Evolutionary conservation across 2,888 invertebrate species (phyloP).

Genomic region (Pristionchus exspectatus): DNA sequence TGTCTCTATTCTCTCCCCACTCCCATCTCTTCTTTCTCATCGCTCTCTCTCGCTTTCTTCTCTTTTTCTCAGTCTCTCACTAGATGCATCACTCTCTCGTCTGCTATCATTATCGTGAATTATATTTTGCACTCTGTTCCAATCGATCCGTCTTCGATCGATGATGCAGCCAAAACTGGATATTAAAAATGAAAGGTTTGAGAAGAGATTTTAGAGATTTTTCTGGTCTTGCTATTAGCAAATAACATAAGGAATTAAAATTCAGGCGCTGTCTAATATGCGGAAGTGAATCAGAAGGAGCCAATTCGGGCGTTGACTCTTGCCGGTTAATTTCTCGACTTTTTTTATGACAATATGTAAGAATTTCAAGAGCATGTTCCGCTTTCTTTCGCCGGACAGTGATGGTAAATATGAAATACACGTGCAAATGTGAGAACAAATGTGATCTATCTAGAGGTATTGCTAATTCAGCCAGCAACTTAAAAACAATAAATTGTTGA

Average conservation of each 20-base stretch:
- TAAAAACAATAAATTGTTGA: background rate
- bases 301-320: constrained; percentile 9
- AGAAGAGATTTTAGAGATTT: background rate
- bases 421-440: background rate
- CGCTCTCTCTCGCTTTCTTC: background rate
- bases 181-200: background rate
- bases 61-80: background rate
- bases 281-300: constrained; percentile 2
- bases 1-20: background rate
- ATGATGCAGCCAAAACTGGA: background rate
- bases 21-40: background rate
- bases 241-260: background rate
- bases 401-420: background rate
- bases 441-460: background rate
- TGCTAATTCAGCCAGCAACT: background rate
- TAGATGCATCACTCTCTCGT: background rate
- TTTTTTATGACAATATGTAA: background rate
- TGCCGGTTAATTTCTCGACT: background rate
- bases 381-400: constrained; percentile 18
- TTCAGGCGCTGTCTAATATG: background rate
- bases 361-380: background rate
- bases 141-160: background rate
- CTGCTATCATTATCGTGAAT: background rate
- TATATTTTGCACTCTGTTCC: background rate
- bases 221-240: background rate